phyloP scores from a whole-genome alignment of 1,140 invertebrate genomes.

The Formica selysi region DNA sequence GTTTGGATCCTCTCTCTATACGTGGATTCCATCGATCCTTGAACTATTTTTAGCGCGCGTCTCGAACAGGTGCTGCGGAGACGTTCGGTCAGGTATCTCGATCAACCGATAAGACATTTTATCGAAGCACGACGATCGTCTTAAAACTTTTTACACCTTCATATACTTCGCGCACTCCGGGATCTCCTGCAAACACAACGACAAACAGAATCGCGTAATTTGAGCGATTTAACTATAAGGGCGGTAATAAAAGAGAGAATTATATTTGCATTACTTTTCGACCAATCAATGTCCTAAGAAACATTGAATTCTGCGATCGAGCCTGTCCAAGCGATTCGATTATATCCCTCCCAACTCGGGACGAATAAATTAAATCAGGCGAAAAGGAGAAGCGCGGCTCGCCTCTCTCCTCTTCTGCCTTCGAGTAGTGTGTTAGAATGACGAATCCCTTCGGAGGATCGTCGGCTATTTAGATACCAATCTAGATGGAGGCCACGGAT shows the following conservation, averaged over 20 bases:
- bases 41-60: conserved; percentile 58
- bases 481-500: conserved; percentile 80
- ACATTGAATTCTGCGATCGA: neutral
- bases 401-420: conserved; percentile 36
- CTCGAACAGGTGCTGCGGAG: conserved; percentile 56
- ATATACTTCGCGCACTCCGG: neutral
- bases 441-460: conserved; percentile 81
- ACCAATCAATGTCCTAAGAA: neutral
- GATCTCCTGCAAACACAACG: neutral
- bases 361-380: conserved; percentile 83
- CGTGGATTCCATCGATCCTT: conserved; percentile 44
- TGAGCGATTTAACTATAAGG: neutral
- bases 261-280: too few species aligned
- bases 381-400: conserved; percentile 62
- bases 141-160: conserved; percentile 10
- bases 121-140: neutral
- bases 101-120: conserved; percentile 41
- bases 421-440: conserved; percentile 82
- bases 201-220: neutral
- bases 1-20: conserved; percentile 60
- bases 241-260: neutral
- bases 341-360: conserved; percentile 68
- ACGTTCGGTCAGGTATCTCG: conserved; percentile 12
- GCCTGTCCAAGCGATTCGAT: conserved; percentile 34
- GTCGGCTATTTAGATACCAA: conserved; percentile 83